Conservation (phyloP, 2,113 vertebrate species). For the Chlorocebus sabaeus region DNA sequence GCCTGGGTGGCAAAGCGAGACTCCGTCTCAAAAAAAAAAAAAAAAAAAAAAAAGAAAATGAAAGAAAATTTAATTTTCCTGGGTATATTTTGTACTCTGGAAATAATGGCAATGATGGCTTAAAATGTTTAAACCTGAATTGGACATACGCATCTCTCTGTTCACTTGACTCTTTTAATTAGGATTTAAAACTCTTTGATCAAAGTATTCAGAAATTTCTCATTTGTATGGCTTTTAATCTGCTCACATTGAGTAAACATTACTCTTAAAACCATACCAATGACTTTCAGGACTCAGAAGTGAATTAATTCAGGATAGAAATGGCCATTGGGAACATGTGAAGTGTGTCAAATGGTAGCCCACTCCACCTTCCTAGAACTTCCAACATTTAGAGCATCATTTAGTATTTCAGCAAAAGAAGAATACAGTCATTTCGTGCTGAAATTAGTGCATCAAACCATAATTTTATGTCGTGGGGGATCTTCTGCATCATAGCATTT, state of each 20-base stretch:
- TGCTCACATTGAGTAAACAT: not conserved
- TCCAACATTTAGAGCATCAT: not conserved
- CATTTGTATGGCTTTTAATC: not conserved
- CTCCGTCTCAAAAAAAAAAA: too few relatives aligned
- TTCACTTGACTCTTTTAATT: slow-evolving; percentile 38
- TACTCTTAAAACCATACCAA: not conserved
- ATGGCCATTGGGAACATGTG: not conserved
- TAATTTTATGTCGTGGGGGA: slow-evolving; percentile 48
- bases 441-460: slow-evolving; percentile 23
- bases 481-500: slow-evolving; percentile 53
- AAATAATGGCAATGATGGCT: not conserved
- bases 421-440: slow-evolving; percentile 22
- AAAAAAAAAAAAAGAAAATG: not conserved
- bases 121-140: not conserved
- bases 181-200: not conserved
- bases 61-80: slow-evolving; percentile 39
- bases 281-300: not conserved
- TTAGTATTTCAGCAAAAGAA: not conserved
- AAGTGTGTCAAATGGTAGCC: not conserved
- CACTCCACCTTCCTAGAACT: not conserved
- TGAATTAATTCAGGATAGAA: not conserved
- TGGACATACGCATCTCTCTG: not conserved
- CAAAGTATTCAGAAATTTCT: slow-evolving; percentile 9
- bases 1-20: too few relatives aligned
- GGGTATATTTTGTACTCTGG: not conserved